Evolutionary conservation across 2,888 invertebrate species (phyloP).

Genomic region (Oxyteleia sp.): DNA sequence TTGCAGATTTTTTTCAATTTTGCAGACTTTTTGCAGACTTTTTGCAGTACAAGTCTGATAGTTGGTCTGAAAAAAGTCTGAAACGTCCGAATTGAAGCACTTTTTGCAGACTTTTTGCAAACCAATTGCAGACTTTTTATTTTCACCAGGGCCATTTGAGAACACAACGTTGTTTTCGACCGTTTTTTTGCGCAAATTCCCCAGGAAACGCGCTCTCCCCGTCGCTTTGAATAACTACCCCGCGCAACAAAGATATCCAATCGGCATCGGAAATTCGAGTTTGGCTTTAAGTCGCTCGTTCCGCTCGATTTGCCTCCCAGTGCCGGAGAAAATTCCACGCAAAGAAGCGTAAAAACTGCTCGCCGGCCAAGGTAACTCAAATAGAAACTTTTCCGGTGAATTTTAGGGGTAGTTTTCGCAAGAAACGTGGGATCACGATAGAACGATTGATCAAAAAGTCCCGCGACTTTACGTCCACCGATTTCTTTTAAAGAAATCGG

Average conservation of each 20-base stretch:
- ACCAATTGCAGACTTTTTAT: no score
- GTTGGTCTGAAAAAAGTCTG: no score
- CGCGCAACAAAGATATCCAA: constrained; percentile 55
- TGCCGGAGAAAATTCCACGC: constrained; percentile 69
- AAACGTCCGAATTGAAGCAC: no score
- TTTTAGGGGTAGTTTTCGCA: constrained; percentile 48
- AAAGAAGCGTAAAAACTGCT: constrained; percentile 69
- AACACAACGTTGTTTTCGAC: constrained; percentile 17
- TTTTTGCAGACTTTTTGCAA: no score
- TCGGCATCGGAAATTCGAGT: constrained; percentile 64
- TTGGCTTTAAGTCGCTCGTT: constrained; percentile 74
- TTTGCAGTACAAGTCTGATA: no score
- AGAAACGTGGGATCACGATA: constrained; percentile 58
- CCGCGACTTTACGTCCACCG: constrained; percentile 25
- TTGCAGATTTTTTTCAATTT: no score
- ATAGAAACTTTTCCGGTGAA: constrained; percentile 59
- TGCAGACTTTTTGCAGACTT: no score
- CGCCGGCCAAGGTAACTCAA: constrained; percentile 44
- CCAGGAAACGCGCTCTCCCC: constrained; percentile 30
- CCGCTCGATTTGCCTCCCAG: constrained; percentile 80
- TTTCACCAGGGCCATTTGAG: constrained; percentile 34
- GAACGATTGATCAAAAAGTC: constrained; percentile 81
- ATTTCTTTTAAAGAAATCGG: not conserved
- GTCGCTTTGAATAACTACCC: constrained; percentile 32
- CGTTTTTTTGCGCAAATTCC: constrained; percentile 15